phyloP scores from a whole-genome alignment of 1,140 invertebrate genomes.

The Drosophila azteca region DNA sequence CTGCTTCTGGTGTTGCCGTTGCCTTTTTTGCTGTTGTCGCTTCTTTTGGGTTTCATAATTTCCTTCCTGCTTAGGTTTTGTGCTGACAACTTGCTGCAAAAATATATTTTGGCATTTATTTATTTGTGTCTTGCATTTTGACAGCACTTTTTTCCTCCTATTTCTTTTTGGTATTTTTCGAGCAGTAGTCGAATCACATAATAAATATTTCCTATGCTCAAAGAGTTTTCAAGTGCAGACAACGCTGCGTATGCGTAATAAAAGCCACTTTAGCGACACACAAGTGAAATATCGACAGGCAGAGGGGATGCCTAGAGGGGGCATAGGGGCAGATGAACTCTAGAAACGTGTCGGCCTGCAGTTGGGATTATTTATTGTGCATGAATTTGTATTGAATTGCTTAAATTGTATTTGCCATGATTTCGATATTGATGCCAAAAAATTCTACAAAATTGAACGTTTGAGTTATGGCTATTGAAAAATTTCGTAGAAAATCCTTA shows the following conservation, averaged over 20 bases:
- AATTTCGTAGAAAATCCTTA: too few relatives aligned
- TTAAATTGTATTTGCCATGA: background rate
- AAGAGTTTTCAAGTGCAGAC: conserved; percentile 59
- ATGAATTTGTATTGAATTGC: conserved; percentile 10
- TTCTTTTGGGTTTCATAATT: conserved; percentile 64
- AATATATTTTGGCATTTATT: conserved; percentile 74
- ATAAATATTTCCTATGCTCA: conserved; percentile 35
- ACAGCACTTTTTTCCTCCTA: conserved; percentile 60
- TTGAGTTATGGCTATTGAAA: too few relatives aligned
- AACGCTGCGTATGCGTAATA: conserved; percentile 60
- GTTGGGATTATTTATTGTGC: background rate
- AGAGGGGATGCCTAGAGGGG: background rate
- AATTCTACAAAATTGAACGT: too few relatives aligned
- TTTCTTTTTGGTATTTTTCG: conserved; percentile 1
- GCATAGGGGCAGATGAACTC: conserved; percentile 16
- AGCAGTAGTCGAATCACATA: conserved; percentile 33
- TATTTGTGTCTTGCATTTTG: conserved; percentile 67
- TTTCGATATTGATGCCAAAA: background rate
- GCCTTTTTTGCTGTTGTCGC: conserved; percentile 21
- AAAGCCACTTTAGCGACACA: conserved; percentile 33
- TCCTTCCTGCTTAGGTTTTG: conserved; percentile 65
- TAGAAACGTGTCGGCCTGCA: conserved; percentile 26
- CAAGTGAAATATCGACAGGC: conserved; percentile 3
- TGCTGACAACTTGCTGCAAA: conserved; percentile 69
- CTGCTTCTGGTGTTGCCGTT: conserved; percentile 9